Base-by-base conservation (phyloP, 2,113 vertebrate genomes). In the Corythaeola cristata region DNA sequence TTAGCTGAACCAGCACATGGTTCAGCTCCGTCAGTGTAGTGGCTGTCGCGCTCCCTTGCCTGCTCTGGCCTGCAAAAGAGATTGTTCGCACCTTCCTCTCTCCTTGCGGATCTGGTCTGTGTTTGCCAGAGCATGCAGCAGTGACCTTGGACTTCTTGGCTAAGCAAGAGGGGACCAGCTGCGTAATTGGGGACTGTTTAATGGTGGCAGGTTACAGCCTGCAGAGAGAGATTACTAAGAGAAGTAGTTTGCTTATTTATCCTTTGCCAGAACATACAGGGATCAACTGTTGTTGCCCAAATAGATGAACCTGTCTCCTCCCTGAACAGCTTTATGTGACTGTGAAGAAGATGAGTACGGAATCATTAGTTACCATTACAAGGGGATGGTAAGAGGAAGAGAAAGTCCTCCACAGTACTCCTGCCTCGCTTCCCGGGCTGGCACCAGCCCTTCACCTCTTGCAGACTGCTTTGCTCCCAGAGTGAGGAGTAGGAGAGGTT, bases 1-100 rank as follows among this genome's bases (percentile, higher is more conserved):
- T 37, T 67, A 67, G 37, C 64, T 71, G 56, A 50, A 22, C 3
- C 0, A 4, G 8, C 21, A 30, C 11, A 16, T 0, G 0, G 22
- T 60, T 71, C 33, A 28, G 5, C 33, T 74, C 55, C 22, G 8
- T 41, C 0, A 0, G 5, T 7, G 16, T 4, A n/a, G 44, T 0
- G 3, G 20, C 28, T 37, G 28, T 32, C 8, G 9, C 21, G 5
- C 15, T 62, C 16, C 24, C 21, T 58, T 59, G 37, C 47, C 45
- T 8, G 0, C 28, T 75, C 47, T 55, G 20, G 21, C 78, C 10
- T 52, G 13, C 15, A 20, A 11, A 72, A 55, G 32, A 27, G 19
- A 17, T 49, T 8, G 5, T 45, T 69, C 3, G 1, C 24, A 59
- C 8, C 13, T 7, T 84, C 17, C 13, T n/a, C 30, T 59, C 37